These are phyloP conservation scores for Coregonus sp. DNA, from an alignment of 2,797 vertebrate genomes.

Conservation along the genomic window DNA sequence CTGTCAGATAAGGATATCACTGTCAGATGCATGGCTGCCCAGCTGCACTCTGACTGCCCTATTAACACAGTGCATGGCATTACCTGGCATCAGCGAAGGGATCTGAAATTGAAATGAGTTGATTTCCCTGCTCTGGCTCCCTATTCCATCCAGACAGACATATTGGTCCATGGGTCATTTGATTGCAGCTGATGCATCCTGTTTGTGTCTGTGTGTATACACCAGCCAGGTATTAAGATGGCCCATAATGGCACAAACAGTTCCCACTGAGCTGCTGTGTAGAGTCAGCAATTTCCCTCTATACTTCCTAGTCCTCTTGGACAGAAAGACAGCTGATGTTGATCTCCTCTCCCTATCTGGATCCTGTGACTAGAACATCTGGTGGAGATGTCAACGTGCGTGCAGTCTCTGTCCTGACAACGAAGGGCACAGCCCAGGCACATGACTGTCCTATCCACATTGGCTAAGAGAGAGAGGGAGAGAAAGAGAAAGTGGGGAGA, in stretches of 20 bases:
- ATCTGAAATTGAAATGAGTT: constrained; percentile 41
- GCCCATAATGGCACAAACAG: constrained; percentile 7
- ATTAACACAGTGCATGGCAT: constrained; percentile 60
- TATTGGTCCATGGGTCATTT: neutral
- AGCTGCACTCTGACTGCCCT: constrained; percentile 51
- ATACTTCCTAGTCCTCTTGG: constrained; percentile 46
- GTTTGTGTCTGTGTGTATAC: neutral
- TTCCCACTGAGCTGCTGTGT: constrained; percentile 34
- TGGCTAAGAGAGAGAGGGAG: constrained; percentile 10
- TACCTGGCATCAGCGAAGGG: constrained; percentile 44
- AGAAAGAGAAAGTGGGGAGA: no score
- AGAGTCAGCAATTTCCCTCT: constrained; percentile 38
- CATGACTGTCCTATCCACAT: constrained; percentile 13
- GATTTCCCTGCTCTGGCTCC: neutral
- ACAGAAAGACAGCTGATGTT: constrained; percentile 63
- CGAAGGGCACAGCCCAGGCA: constrained; percentile 38
- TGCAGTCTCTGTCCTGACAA: constrained; percentile 47
- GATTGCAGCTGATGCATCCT: neutral
- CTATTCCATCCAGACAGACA: neutral
- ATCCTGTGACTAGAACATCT: constrained; percentile 67
- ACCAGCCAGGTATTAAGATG: neutral
- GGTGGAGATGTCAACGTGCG: constrained; percentile 58
- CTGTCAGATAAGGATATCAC: constrained; percentile 62
- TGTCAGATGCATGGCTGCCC: constrained; percentile 46
- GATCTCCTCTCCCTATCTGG: constrained; percentile 67